phyloP scores from a whole-genome alignment of 2,113 vertebrate species.

The Morone saxatilis region DNA sequence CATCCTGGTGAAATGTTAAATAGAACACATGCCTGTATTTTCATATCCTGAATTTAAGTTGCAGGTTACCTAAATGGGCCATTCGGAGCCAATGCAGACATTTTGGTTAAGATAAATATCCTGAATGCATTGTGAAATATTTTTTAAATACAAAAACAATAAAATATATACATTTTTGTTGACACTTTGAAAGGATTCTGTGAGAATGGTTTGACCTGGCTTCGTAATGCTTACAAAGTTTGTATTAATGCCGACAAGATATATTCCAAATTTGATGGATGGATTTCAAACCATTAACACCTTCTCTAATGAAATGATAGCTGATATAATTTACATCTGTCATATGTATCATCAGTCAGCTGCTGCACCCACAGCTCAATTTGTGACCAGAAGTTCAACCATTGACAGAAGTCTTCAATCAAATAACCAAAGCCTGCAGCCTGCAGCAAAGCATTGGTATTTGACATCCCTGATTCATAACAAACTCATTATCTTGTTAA shows the following conservation, averaged over 20 bases:
- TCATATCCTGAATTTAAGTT: neutral
- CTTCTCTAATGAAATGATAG: neutral
- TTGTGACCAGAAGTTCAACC: conserved; percentile 1
- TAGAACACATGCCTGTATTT: neutral
- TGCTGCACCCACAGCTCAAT: neutral
- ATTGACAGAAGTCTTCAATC: neutral
- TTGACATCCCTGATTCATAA: neutral
- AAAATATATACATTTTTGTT: too few species aligned
- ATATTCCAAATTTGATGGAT: conserved; percentile 17
- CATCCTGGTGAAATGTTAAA: neutral
- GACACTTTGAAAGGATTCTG: too few species aligned
- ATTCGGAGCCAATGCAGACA: neutral
- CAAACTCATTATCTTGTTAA: neutral
- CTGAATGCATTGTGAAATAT: neutral
- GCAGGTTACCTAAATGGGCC: neutral
- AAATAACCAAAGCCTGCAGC: neutral
- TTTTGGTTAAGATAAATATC: neutral
- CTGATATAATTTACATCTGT: neutral
- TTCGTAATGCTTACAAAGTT: neutral
- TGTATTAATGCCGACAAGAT: conserved; percentile 12
- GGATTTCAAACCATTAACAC: conserved; percentile 2
- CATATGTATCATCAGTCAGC: neutral
- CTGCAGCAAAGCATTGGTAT: too few species aligned
- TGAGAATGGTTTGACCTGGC: neutral
- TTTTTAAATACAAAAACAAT: neutral